Conservation (phyloP, 2,113 vertebrate genomes). For the Heterotilapia buettikoferi region DNA sequence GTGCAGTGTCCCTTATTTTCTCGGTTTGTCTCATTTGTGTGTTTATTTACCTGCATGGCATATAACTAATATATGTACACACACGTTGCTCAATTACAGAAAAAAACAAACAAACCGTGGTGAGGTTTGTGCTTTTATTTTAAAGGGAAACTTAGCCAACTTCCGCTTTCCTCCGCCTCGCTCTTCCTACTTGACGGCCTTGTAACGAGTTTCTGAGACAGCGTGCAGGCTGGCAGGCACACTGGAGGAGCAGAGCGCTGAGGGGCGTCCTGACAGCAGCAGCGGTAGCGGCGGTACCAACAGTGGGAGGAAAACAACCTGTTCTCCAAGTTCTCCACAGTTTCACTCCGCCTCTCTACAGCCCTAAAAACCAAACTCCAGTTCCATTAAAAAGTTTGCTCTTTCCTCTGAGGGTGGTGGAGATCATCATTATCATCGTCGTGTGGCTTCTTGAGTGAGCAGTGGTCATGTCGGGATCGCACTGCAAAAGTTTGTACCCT, state of each 20-base stretch:
- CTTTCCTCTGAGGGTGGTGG: neutral
- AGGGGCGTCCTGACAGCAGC: neutral
- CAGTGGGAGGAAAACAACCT: conserved; percentile 9
- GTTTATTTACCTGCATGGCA: rapidly evolving
- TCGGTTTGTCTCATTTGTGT: neutral
- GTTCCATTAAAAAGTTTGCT: neutral
- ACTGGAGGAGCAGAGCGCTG: neutral
- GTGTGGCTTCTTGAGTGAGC: neutral
- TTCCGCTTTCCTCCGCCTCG: neutral
- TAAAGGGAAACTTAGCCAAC: neutral
- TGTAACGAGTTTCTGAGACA: neutral
- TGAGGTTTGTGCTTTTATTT: neutral
- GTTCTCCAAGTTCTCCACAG: neutral
- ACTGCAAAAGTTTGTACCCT: conserved; percentile 85
- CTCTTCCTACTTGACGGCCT: neutral
- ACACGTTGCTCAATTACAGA: rapidly evolving
- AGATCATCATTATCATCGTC: neutral
- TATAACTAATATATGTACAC: neutral
- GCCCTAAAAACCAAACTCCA: neutral
- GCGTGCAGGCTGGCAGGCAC: neutral
- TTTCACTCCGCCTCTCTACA: neutral
- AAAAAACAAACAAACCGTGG: rapidly evolving
- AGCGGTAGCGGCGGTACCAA: neutral
- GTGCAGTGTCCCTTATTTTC: neutral
- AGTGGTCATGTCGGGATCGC: conserved; percentile 69